A percentile compares a stretch with the other conserved stretches of the same genome.
phyloP scores from a whole-genome alignment of 2,113 vertebrate genomes.

The Leptosomus discolor region DNA sequence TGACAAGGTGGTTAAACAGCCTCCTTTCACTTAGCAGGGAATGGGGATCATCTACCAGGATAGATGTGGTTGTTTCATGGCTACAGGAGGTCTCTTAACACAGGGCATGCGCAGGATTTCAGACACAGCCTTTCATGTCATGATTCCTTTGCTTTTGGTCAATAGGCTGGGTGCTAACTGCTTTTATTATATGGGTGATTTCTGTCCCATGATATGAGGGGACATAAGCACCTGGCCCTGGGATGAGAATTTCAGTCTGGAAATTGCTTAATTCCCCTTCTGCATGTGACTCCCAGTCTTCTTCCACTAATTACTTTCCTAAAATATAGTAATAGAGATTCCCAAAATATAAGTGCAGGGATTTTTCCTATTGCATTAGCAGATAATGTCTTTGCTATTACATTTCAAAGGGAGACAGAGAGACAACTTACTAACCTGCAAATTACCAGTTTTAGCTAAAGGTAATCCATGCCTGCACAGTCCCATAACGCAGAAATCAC shows the following conservation, averaged over 20 bases:
- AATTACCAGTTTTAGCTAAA: neutral
- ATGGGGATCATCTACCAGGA: neutral
- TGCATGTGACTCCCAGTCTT: neutral
- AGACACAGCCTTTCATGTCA: neutral
- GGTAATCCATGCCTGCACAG: neutral
- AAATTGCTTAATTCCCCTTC: neutral
- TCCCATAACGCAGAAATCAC: neutral
- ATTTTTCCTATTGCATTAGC: neutral
- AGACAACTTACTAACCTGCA: neutral
- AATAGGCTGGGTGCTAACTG: neutral
- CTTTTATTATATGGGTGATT: neutral
- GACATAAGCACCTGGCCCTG: neutral
- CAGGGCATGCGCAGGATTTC: neutral
- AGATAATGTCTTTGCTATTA: neutral
- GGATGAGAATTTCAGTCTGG: neutral
- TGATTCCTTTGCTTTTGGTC: neutral
- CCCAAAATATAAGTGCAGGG: neutral
- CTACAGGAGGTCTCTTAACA: neutral
- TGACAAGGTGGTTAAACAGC: neutral
- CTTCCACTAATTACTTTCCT: neutral
- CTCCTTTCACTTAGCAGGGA: neutral
- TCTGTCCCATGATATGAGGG: neutral
- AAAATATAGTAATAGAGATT: neutral
- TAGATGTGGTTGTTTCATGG: neutral
- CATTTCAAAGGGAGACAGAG: neutral